Evolutionary conservation across 2,797 vertebrate genomes (phyloP).

Genomic region (Geotrypetes seraphini): DNA sequence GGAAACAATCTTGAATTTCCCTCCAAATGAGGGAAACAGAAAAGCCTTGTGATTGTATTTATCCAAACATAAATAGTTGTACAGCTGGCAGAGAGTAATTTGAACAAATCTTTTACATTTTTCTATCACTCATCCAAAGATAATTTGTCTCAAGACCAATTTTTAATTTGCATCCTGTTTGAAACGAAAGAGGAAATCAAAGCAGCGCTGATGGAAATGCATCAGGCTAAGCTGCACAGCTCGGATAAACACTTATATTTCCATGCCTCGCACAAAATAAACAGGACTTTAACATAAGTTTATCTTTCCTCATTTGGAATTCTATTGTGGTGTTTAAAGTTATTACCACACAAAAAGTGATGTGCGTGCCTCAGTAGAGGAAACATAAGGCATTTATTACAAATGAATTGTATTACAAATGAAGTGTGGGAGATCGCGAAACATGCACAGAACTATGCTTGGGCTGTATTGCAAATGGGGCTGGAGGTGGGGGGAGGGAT

Average conservation of each 20-base stretch:
- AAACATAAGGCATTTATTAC: slow-evolving; percentile 63
- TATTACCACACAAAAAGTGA: slow-evolving; percentile 33
- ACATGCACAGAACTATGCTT: slow-evolving; percentile 27
- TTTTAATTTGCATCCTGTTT: slow-evolving; percentile 15
- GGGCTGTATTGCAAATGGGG: slow-evolving; percentile 38
- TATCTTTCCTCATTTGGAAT: slow-evolving; percentile 45
- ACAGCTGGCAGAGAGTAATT: neutral
- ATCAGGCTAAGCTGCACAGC: neutral
- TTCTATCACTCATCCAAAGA: neutral
- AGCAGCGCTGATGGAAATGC: neutral
- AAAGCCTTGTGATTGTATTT: too few relatives aligned
- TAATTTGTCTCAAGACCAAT: neutral
- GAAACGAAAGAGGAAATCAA: slow-evolving; percentile 23
- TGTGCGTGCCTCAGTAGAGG: slow-evolving; percentile 22
- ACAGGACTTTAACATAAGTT: slow-evolving; percentile 15
- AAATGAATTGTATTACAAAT: slow-evolving; percentile 57
- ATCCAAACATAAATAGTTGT: slow-evolving; percentile 2
- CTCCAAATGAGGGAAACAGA: too few relatives aligned
- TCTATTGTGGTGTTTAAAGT: slow-evolving; percentile 27
- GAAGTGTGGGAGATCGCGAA: slow-evolving; percentile 53
- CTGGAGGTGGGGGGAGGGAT: slow-evolving; percentile 37
- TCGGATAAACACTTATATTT: slow-evolving; percentile 29
- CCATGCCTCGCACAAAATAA: slow-evolving; percentile 34
- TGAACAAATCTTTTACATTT: slow-evolving; percentile 9
- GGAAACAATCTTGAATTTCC: too few relatives aligned